A percentile compares a stretch with the other conserved stretches of the same genome.
These are phyloP conservation scores for Dysmachus trigonus DNA, from an alignment of 2,888 invertebrate genomes.

Conservation along the genomic window DNA sequence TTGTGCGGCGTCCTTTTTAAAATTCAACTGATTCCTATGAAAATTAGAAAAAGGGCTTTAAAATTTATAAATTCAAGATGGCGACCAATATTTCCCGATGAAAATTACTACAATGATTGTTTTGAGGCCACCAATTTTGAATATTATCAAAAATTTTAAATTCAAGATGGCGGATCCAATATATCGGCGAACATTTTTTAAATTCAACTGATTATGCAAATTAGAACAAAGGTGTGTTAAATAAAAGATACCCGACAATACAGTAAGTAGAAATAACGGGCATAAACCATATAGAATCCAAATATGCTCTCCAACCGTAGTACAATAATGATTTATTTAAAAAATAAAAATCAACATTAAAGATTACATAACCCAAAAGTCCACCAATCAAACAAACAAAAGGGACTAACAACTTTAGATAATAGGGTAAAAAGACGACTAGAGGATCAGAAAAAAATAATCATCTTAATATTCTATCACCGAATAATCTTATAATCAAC, in stretches of 20 bases:
- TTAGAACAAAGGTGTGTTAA: no score
- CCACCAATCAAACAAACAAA: slow-evolving; percentile 65
- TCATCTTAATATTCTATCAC: slow-evolving; percentile 68
- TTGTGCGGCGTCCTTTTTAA: no score
- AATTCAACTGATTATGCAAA: no score
- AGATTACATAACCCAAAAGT: slow-evolving; percentile 64
- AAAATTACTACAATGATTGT: no score
- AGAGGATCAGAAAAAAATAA: slow-evolving; percentile 67
- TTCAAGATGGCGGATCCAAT: no score
- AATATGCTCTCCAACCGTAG: slow-evolving; percentile 62
- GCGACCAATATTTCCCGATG: no score
- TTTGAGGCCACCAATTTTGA: no score
- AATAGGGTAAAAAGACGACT: slow-evolving; percentile 67
- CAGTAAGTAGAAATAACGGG: slow-evolving; percentile 66
- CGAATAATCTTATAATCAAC: slow-evolving; percentile 61
- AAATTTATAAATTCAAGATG: no score
- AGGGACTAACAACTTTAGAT: slow-evolving; percentile 68
- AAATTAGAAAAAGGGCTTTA: no score
- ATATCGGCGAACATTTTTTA: no score
- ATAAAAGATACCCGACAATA: slow-evolving; percentile 65
- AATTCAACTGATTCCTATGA: no score
- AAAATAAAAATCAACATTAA: slow-evolving; percentile 64
- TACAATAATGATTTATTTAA: slow-evolving; percentile 62
- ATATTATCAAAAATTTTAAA: no score
- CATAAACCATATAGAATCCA: slow-evolving; percentile 67